Percentiles rank a stretch among this genome's conserved stretches.
These are phyloP conservation scores for Gallinago media DNA, from an alignment of 2,113 vertebrate genomes.

Conservation along the genomic window DNA sequence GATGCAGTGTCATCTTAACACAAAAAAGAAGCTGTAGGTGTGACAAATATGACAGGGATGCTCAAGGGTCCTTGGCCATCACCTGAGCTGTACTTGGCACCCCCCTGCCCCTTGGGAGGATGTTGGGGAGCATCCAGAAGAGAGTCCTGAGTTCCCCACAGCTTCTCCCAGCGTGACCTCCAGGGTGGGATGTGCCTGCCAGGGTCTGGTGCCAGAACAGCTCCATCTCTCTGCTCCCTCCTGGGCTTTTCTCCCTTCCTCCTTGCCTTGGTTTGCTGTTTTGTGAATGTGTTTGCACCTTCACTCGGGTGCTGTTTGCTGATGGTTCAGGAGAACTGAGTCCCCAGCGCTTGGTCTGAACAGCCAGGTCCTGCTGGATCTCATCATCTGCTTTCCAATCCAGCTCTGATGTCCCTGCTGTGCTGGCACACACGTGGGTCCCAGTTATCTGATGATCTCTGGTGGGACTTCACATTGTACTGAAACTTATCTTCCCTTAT, in stretches of 20 bases:
- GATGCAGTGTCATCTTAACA: too few species aligned
- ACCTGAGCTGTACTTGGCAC: accelerated
- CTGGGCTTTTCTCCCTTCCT: accelerated
- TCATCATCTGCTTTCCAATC: neutral
- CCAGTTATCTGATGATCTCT: neutral
- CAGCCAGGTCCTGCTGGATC: neutral
- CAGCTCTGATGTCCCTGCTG: neutral
- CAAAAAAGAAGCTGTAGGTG: neutral
- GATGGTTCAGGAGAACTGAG: neutral
- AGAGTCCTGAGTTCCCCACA: neutral
- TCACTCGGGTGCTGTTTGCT: neutral
- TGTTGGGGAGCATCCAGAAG: neutral
- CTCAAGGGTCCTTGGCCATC: neutral
- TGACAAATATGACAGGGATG: neutral
- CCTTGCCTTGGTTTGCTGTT: neutral
- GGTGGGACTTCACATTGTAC: neutral
- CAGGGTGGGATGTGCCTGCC: accelerated
- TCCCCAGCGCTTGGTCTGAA: neutral
- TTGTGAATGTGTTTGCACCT: neutral
- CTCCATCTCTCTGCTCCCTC: neutral
- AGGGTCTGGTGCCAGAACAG: accelerated
- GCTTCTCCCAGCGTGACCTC: accelerated
- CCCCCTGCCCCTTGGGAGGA: neutral
- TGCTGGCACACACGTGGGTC: too few species aligned
- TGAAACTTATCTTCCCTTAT: neutral